Evolutionary conservation across 2,113 vertebrate species (phyloP).

Genomic region (Eonycteris spelaea): DNA sequence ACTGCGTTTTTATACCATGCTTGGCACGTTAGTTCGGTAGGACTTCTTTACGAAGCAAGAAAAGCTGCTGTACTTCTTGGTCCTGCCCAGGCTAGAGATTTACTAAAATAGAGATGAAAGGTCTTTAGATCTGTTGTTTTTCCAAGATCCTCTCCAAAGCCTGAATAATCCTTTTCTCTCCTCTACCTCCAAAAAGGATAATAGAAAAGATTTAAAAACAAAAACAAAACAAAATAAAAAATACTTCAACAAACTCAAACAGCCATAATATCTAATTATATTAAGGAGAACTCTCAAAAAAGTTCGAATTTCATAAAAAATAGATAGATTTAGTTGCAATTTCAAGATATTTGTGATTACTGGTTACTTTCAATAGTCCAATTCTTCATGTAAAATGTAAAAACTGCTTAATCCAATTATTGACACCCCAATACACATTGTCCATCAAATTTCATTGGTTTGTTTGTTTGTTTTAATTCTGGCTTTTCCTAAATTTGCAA

Average conservation of each 20-base stretch:
- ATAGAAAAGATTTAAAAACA: background rate
- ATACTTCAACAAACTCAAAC: slow-evolving; percentile 57
- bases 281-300: slow-evolving; percentile 38
- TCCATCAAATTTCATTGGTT: slow-evolving; percentile 24
- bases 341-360: slow-evolving; percentile 57
- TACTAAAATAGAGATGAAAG: slow-evolving; percentile 85
- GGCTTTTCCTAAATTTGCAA: slow-evolving; percentile 35
- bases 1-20: slow-evolving; percentile 66
- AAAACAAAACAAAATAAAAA: no score
- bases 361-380: slow-evolving; percentile 41
- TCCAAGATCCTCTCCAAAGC: slow-evolving; percentile 82
- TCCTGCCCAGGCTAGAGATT: slow-evolving; percentile 73
- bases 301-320: slow-evolving; percentile 41
- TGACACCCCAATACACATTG: background rate
- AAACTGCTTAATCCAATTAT: slow-evolving; percentile 6
- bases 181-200: slow-evolving; percentile 5
- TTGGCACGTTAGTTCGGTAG: slow-evolving; percentile 65
- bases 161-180: slow-evolving; percentile 85
- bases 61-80: slow-evolving; percentile 45
- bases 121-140: slow-evolving; percentile 79
- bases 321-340: slow-evolving; percentile 35
- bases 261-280: slow-evolving; percentile 60
- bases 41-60: slow-evolving; percentile 63
- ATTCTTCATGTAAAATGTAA: slow-evolving; percentile 37
- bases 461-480: background rate